Base-by-base conservation (phyloP, 2,888 invertebrate species). In the Eucera pruinosa region DNA sequence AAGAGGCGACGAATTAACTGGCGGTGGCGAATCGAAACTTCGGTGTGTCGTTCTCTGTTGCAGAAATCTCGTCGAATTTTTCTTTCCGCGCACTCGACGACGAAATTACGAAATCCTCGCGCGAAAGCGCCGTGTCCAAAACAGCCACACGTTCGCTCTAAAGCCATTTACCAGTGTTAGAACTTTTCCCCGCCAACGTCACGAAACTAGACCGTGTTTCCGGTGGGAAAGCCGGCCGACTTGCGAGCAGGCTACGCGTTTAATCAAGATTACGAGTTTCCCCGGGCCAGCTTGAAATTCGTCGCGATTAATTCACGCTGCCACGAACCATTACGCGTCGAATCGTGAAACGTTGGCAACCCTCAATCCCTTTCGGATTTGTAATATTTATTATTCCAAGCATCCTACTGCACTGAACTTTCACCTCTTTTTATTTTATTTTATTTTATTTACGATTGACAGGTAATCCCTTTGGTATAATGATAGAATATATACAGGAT, bases 211-310 rank as follows among this genome's bases (percentile, higher is more conserved):
- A 68, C 41, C 48, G 67, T 41, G 67, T 48, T 71, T 57, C 52
- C 71, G 55, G 23, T 13, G 67, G 67, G 41, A 67, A 65, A 55
- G 13, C 48, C 30, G 55, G 13, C 57, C 47, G 50, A 50, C 50
- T 58, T 9, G 36, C 43, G 20, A 58, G 52, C 27, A 45, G 69
- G 13, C 36, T 23, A 43, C 41, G 50, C 68, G 50, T 68, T 71
- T 68, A 72, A 68, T 72, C 71, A 72, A 52, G 71, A 68, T 68
- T 58, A 52, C 71, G 41, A 9, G 57, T 52, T 52, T 60, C 60
- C 23, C 25, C 11, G 23, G 36, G 48, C 23, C n/a, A 20, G 25
- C 18, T 41, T 33, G 50, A 36, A 71, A 45, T 68, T 71, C 58
- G 23, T 27, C 50, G 36, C 43, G 57, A 58, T 52, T 58, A 68